Evolutionary conservation across 2,797 vertebrate genomes (phyloP), one percentile per base, ranked within the genome.

Genomic region (Erethizon dorsatum): DNA sequence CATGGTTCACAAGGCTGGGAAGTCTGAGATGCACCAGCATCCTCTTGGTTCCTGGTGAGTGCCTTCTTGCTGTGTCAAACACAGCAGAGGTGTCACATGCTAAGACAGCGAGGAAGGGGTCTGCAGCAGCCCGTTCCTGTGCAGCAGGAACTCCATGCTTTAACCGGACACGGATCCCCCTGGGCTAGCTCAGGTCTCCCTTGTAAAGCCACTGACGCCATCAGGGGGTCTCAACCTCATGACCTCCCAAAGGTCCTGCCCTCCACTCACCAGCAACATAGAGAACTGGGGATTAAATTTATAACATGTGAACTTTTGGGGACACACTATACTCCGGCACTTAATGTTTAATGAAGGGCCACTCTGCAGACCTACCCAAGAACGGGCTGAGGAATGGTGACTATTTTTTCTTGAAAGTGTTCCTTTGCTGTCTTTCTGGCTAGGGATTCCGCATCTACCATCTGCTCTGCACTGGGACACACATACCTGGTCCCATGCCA

Each of bases 401-500:
- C 71, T 22, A 1, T 28, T 45, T 65, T 78, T 61, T 73, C 50
- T 69, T 69, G 22, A 50, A 3, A 3, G 0, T 52, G 3, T 1
- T 13, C 28, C 45, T 73, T 65, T 37, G 0, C 85, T 78, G 91
- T 85, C 65, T 67, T 65, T 33, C 52, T 37, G 57, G 45, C 37
- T 33, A 11, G 75, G 65, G 26, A 20, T 1, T 47, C 1, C 12
- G 0, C 5, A 4, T 90, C 56, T 47, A 3, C 54, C n/a, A 0
- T 1, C 28, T 41, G n/a, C 63, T 41, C 3, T 0, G 47, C 10
- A 31, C 56, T 82, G 17, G 18, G 52, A 2, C 24, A 20, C 22
- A 59, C 41, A 4, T 37, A 52, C 52, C 41, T 31, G 28, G 67
- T 67, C 84, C 6, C 31, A 11, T 59, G 61, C 47, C 77, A 57